Conservation (phyloP, 2,113 vertebrate genomes). For the Candoia aspera region DNA sequence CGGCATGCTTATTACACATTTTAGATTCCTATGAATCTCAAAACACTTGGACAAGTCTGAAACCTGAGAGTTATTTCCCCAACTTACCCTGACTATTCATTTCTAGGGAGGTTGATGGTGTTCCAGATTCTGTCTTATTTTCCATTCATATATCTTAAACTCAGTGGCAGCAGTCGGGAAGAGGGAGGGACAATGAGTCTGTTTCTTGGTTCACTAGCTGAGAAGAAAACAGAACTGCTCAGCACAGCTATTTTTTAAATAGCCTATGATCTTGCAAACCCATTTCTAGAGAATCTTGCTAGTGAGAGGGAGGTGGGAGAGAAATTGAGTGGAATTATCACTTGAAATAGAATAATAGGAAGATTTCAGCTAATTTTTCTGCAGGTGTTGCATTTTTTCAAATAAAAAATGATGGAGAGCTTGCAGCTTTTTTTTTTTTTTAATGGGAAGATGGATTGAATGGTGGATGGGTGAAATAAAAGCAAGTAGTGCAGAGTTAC, state of each 20-base stretch:
- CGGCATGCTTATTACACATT: not conserved
- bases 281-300: not conserved
- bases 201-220: not conserved
- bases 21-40: not conserved
- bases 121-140: not conserved
- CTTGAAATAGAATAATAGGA: not conserved
- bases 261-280: not conserved
- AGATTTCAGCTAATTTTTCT: not conserved
- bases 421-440: not conserved
- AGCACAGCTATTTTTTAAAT: not conserved
- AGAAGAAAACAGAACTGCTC: not conserved
- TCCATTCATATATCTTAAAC: not conserved
- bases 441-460: not conserved
- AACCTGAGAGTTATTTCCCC: not conserved
- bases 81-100: not conserved
- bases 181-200: not conserved
- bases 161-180: not conserved
- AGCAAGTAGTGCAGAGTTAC: not conserved
- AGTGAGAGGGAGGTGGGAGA: not conserved
- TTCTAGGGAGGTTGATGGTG: not conserved
- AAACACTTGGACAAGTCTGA: not conserved
- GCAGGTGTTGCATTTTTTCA: not conserved
- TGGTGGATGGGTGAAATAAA: not conserved
- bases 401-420: not conserved
- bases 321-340: not conserved